Percentiles rank a stretch among this genome's conserved stretches.
These are phyloP conservation scores for Falco columbarius DNA, from an alignment of 2,797 vertebrate genomes.

Conservation along the genomic window DNA sequence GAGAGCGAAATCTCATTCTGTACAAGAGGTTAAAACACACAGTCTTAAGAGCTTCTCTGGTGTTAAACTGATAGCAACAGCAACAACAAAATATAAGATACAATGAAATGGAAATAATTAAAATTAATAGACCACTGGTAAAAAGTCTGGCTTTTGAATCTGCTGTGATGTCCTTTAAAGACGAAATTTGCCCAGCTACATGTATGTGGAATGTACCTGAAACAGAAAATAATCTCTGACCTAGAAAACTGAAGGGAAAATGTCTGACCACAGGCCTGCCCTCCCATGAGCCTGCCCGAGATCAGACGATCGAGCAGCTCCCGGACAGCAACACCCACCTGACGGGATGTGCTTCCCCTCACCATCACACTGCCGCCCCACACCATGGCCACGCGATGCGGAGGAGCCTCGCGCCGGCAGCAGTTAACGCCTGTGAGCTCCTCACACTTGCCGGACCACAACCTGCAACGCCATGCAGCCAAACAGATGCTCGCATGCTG, in stretches of 20 bases:
- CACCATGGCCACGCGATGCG: rapidly evolving
- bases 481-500: rapidly evolving
- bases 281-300: neutral
- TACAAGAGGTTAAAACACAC: neutral
- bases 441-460: neutral
- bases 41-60: neutral
- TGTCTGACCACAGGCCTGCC: neutral
- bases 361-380: rapidly evolving
- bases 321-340: neutral
- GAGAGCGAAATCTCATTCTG: neutral
- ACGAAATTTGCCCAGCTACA: neutral
- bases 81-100: neutral
- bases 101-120: neutral
- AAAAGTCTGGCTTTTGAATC: neutral
- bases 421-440: neutral
- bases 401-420: rapidly evolving
- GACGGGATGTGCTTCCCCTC: rapidly evolving
- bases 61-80: neutral
- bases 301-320: neutral
- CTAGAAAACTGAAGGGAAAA: neutral
- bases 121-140: neutral
- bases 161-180: neutral
- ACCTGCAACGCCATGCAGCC: rapidly evolving
- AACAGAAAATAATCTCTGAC: neutral
- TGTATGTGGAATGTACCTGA: rapidly evolving